phyloP scores from a whole-genome alignment of 2,113 vertebrate species.

The Centropristis striata region DNA sequence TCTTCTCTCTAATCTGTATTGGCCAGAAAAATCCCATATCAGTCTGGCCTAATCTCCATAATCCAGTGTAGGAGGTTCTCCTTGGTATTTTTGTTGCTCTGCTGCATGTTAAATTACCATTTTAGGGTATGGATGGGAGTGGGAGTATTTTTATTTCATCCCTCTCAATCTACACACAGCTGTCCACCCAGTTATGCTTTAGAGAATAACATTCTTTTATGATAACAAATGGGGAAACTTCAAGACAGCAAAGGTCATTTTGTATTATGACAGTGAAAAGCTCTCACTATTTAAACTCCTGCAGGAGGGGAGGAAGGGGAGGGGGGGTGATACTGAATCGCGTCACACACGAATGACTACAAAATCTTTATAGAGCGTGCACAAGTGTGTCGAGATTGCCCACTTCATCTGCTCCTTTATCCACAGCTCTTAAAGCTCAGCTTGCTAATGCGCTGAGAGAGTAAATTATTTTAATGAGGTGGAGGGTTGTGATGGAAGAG shows the following conservation, averaged over 20 bases:
- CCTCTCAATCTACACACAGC: not conserved
- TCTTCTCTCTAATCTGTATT: no score
- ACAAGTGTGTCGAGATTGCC: conserved; percentile 54
- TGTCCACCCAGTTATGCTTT: not conserved
- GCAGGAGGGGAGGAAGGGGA: not conserved
- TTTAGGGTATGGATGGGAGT: not conserved
- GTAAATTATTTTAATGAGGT: conserved; percentile 72
- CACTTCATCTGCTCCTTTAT: conserved; percentile 68
- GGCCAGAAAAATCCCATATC: not conserved
- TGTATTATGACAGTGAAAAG: conserved; percentile 63
- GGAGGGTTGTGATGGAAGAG: conserved; percentile 61
- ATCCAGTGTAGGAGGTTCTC: no score
- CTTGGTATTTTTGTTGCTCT: not conserved
- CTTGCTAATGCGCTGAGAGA: conserved; percentile 64
- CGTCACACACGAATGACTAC: conserved; percentile 53
- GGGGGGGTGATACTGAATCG: not conserved
- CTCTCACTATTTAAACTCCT: conserved; percentile 29
- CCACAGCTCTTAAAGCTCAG: conserved; percentile 52
- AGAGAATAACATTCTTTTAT: not conserved
- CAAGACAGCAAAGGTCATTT: conserved; percentile 60
- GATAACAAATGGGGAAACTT: conserved; percentile 27
- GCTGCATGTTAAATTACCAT: not conserved
- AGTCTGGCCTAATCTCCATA: no score
- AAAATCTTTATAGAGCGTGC: conserved; percentile 53
- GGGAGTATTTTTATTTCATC: not conserved